These are phyloP conservation scores for Hetaerina americana DNA, from an alignment of 1,140 invertebrate genomes.

Conservation along the genomic window DNA sequence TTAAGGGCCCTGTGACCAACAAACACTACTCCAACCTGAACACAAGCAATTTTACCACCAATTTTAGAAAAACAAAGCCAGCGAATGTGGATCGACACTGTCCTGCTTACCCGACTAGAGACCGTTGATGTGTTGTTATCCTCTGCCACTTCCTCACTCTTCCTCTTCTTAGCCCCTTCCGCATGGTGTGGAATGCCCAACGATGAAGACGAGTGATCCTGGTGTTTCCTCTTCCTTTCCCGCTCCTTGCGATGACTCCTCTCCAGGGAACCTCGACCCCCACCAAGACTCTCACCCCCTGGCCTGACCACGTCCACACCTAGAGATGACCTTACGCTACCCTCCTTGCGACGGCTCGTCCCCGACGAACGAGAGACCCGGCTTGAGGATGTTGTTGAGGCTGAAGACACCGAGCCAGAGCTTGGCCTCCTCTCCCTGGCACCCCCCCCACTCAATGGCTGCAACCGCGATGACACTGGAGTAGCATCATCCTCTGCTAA, in stretches of 20 bases:
- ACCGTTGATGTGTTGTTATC: background rate
- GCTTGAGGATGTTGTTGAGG: background rate
- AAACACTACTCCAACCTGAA: no score
- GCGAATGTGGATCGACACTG: no score
- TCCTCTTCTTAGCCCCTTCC: slow-evolving; percentile 2
- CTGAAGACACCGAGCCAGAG: slow-evolving; percentile 16
- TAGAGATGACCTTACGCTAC: background rate
- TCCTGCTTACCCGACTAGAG: slow-evolving; percentile 10
- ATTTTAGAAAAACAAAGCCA: no score
- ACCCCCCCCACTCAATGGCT: background rate
- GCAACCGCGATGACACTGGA: background rate
- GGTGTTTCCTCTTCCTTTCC: background rate
- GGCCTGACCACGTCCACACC: background rate
- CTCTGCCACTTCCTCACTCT: background rate
- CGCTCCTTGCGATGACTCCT: slow-evolving; percentile 2
- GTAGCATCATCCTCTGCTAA: background rate
- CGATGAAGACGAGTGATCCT: background rate
- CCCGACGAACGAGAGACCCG: background rate
- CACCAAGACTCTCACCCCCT: background rate
- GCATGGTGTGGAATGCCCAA: slow-evolving; percentile 6
- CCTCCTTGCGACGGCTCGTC: background rate
- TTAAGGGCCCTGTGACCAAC: no score
- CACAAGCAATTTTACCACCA: no score
- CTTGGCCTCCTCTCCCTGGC: slow-evolving; percentile 15
- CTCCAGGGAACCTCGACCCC: background rate